Conservation (phyloP, 2,797 vertebrate species). For the Avahi laniger region DNA sequence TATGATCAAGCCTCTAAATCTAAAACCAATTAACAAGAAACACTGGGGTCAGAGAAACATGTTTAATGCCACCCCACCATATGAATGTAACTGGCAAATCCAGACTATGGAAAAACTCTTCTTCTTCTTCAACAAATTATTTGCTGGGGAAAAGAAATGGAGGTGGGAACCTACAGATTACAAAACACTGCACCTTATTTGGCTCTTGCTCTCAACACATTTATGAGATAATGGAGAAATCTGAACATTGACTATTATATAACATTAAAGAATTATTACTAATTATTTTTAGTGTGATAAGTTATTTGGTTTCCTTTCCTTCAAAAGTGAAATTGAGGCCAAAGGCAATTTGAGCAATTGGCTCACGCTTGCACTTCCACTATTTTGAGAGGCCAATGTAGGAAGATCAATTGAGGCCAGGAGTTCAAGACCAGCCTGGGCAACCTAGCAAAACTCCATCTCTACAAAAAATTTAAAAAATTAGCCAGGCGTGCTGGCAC, state of each 20-base stretch:
- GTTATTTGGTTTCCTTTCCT: background rate
- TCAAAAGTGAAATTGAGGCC: constrained; percentile 7
- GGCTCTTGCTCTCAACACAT: constrained; percentile 8
- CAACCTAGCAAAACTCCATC: too few species aligned
- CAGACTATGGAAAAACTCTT: background rate
- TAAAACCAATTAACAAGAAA: constrained; percentile 34
- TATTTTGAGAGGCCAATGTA: background rate
- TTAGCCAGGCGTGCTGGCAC: too few species aligned
- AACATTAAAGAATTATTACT: constrained; percentile 36
- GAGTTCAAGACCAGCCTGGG: too few species aligned
- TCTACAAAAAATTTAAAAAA: too few species aligned
- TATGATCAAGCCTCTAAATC: constrained; percentile 18
- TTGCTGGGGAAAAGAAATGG: constrained; percentile 7
- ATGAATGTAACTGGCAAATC: constrained; percentile 19
- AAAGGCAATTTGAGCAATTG: background rate
- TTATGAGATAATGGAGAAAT: background rate
- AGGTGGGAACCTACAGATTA: background rate
- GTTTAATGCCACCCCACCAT: background rate
- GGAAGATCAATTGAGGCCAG: too few species aligned
- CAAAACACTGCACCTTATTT: background rate
- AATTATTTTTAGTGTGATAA: constrained; percentile 25
- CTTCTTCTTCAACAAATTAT: constrained; percentile 36
- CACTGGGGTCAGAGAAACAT: background rate
- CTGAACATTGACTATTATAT: background rate
- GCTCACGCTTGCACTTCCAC: background rate